phyloP scores from a whole-genome alignment of 2,113 vertebrate species.

The Apteryx owenii region DNA sequence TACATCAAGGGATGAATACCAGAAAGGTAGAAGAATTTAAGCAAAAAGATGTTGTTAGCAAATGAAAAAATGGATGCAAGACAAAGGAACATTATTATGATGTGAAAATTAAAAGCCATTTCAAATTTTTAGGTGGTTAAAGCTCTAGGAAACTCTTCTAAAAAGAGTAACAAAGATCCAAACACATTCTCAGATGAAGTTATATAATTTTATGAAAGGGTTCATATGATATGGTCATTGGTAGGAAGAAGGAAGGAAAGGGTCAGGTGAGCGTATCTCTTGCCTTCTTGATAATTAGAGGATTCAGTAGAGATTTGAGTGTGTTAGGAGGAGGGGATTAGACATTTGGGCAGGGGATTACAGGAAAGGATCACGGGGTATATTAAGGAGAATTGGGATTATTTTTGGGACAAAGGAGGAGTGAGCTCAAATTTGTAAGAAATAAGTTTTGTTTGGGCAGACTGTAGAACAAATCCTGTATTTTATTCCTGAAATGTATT shows the following conservation, averaged over 20 bases:
- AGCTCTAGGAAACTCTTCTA: background rate
- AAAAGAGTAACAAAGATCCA: background rate
- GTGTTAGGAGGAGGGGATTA: background rate
- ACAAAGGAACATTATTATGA: background rate
- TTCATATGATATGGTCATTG: background rate
- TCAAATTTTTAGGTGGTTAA: background rate
- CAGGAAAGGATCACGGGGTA: background rate
- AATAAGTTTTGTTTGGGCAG: background rate
- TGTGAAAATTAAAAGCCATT: background rate
- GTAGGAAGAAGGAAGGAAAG: background rate
- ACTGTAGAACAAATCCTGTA: background rate
- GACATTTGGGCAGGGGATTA: background rate
- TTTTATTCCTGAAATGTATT: background rate
- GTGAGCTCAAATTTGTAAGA: background rate
- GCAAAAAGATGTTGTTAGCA: background rate
- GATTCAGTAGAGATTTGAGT: background rate
- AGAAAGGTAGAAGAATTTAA: background rate
- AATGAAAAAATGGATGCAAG: background rate
- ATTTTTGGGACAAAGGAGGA: background rate
- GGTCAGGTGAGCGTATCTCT: background rate
- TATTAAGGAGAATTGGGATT: background rate
- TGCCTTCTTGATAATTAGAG: background rate
- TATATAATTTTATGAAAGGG: background rate
- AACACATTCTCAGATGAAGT: background rate
- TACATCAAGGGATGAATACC: background rate